Base-by-base conservation (phyloP, 2,888 invertebrate species). In the Eucriotettix oculatus region DNA sequence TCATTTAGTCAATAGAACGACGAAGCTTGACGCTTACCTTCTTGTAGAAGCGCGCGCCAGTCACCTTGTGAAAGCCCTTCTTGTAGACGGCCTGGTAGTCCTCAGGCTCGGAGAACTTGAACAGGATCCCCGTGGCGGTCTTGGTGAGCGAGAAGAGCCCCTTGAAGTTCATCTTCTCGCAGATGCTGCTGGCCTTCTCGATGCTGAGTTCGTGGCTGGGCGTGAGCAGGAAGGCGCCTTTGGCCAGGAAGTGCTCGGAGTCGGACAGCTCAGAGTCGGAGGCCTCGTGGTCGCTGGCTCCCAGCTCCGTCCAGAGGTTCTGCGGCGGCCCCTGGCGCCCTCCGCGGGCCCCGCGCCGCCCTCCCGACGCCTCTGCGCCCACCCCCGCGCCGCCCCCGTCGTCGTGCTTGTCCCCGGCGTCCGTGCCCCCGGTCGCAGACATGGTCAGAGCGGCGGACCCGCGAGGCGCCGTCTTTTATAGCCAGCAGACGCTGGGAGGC, bases 1-100 rank as follows among this genome's bases (percentile, higher is more conserved):
- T 29, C 7, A 29, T 29, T 29, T 29, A 29, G 29, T 29, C 7
- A 29, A 29, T 29, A 29, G 7, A 29, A 29, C 29, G 29, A 7
- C 2, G 29, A 29, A 29, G 29, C 29, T 29, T 7, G 29, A 29
- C 7, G 2, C 71, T 74, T 77, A 90, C 88, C 83, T 90, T 90
- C 75, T 88, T 84, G 74, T 90, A 90, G 71, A 90, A 85, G 67
- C 90, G 79, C 57, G 90, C 89, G 42, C 89, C 89, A 60, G 90
- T 90, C 58, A 90, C 88, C 69, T 86, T 86, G 74, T 90, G 89
- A 75, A 90, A 90, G 42, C 89, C 90, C 72, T 90, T 90, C 75
- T 88, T 85, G 78, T 84, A 89, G 65, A 90, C 88, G 71, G 86
- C 84, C 74, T 88, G 87, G 74, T 86, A 90, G 72, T 90, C 90